These are phyloP conservation scores for Scarus forsteni DNA, from an alignment of 2,797 vertebrate genomes.

Conservation along the genomic window DNA sequence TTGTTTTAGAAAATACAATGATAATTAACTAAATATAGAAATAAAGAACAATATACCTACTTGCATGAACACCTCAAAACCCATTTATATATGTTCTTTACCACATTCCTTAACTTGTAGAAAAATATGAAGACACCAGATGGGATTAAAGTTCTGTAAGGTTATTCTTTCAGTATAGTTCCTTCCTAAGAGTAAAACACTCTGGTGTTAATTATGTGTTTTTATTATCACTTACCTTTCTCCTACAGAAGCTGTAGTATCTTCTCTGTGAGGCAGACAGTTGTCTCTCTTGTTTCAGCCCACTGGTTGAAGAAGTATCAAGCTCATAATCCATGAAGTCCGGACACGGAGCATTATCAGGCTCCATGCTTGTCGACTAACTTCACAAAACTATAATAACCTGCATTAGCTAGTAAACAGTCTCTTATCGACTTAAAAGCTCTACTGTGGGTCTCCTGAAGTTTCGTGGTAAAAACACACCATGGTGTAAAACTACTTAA, in stretches of 20 bases:
- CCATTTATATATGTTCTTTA: no score
- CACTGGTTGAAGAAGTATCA: slow-evolving; percentile 67
- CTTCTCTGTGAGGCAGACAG: slow-evolving; percentile 81
- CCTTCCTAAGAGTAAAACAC: no score
- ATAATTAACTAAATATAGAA: no score
- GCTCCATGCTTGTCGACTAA: slow-evolving; percentile 52
- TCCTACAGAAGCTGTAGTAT: slow-evolving; percentile 85
- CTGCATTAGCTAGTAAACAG: no score
- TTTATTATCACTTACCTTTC: slow-evolving; percentile 80
- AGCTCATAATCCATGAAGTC: slow-evolving; percentile 81
- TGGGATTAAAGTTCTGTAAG: no score
- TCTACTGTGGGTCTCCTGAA: not conserved
- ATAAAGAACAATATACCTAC: no score
- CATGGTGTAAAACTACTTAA: rapidly evolving
- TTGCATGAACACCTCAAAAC: no score
- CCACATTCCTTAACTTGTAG: no score
- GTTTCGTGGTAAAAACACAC: not conserved
- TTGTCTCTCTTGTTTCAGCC: slow-evolving; percentile 75
- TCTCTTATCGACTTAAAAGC: not conserved
- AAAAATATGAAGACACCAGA: no score
- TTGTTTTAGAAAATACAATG: no score
- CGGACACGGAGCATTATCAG: slow-evolving; percentile 15
- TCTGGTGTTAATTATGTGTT: not conserved
- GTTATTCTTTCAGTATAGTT: no score
- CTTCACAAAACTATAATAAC: no score